phyloP scores from a whole-genome alignment of 2,113 vertebrate species.

The Procavia capensis region DNA sequence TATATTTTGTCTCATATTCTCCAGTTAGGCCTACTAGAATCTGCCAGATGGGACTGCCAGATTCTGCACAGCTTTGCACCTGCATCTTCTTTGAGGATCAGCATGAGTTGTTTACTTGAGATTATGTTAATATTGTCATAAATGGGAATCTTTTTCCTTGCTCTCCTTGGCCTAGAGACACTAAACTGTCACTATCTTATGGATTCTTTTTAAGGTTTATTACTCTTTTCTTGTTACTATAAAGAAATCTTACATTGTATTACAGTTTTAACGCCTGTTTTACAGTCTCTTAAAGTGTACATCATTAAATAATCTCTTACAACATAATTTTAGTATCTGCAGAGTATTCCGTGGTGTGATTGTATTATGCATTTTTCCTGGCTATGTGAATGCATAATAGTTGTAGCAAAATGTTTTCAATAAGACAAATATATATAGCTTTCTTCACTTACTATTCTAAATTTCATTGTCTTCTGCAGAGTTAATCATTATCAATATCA shows the following conservation, averaged over 20 bases:
- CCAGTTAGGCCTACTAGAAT: not conserved
- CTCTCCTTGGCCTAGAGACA: not conserved
- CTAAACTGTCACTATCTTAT: not conserved
- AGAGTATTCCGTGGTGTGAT: not conserved
- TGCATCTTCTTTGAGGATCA: not conserved
- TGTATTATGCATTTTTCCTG: not conserved
- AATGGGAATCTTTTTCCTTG: not conserved
- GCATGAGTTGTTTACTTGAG: not conserved
- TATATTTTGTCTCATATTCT: not conserved
- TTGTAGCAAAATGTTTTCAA: not conserved
- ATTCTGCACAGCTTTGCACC: not conserved
- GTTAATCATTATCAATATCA: not conserved
- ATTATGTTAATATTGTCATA: not conserved
- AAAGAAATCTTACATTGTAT: not conserved
- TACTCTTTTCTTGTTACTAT: not conserved
- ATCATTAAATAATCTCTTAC: not conserved
- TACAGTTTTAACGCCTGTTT: not conserved
- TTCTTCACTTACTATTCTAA: not conserved
- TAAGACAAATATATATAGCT: not conserved
- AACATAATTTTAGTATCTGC: not conserved
- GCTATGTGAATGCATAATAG: not conserved
- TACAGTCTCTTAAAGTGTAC: not conserved
- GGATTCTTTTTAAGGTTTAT: not conserved
- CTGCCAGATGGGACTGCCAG: not conserved
- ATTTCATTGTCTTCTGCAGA: not conserved